Evolutionary conservation across 2,113 vertebrate genomes (phyloP).

Genomic region (Python bivittatus): DNA sequence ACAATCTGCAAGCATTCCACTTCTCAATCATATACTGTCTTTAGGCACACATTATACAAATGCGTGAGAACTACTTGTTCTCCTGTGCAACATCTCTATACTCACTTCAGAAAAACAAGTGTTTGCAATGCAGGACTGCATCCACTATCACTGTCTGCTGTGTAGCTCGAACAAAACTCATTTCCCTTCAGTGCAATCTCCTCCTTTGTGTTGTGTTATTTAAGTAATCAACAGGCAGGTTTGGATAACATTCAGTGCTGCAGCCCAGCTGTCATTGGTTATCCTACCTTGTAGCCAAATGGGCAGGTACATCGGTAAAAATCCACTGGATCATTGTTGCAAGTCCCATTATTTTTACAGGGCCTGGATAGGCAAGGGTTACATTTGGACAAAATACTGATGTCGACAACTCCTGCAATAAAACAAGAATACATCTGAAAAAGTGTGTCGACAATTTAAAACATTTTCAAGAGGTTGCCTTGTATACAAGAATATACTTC

Average conservation of each 20-base stretch:
- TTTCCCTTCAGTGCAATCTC: constrained; percentile 1
- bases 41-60: not conserved
- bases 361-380: constrained; percentile 89
- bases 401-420: constrained; percentile 82
- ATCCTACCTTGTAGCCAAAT: constrained; percentile 90
- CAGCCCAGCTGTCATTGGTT: not conserved
- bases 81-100: not conserved
- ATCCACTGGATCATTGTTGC: constrained; percentile 80
- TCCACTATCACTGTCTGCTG: not conserved
- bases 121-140: not conserved
- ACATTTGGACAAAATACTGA: constrained; percentile 88
- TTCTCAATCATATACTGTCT: constrained; percentile 3
- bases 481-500: not conserved
- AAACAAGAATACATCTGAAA: constrained; percentile 35
- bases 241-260: not conserved
- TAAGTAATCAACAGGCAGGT: not conserved
- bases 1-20: constrained; percentile 8
- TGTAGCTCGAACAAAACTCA: not conserved
- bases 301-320: constrained; percentile 90
- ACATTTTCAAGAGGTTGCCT: not conserved
- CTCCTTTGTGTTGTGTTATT: not conserved
- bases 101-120: not conserved
- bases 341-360: constrained; percentile 92
- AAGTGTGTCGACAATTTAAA: not conserved
- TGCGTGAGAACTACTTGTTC: not conserved